Evolutionary conservation across 2,113 vertebrate species (phyloP).

Genomic region (Sapajus apella): DNA sequence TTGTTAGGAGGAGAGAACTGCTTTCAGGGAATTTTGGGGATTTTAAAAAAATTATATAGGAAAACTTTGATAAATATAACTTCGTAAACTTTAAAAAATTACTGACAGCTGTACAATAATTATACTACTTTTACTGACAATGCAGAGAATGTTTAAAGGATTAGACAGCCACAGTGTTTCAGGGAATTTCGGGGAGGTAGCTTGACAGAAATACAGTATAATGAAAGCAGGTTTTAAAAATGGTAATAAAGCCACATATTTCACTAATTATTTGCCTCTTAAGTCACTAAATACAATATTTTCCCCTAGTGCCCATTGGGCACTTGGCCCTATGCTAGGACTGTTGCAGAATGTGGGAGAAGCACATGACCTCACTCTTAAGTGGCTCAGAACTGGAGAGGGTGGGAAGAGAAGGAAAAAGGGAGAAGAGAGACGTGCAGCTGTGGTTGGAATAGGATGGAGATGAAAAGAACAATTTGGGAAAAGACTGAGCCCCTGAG

Average conservation of each 20-base stretch:
- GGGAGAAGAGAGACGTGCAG: background rate
- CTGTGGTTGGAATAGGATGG: background rate
- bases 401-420: background rate
- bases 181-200: background rate
- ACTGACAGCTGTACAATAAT: constrained; percentile 79
- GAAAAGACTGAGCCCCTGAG: background rate
- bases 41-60: constrained; percentile 23
- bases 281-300: background rate
- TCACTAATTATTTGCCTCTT: background rate
- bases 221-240: background rate
- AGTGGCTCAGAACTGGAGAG: background rate
- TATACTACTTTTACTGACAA: constrained; percentile 50
- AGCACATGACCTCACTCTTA: background rate
- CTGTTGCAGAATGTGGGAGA: background rate
- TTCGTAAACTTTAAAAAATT: constrained; percentile 84
- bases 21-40: background rate
- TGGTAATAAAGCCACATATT: background rate
- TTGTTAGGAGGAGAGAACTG: background rate
- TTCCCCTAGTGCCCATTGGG: background rate
- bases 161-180: constrained; percentile 77
- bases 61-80: constrained; percentile 90
- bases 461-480: constrained; percentile 3
- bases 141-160: constrained; percentile 62
- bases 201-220: background rate
- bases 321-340: background rate